Evolutionary conservation across 1,140 invertebrate species (phyloP).

Genomic region (Apis dorsata): DNA sequence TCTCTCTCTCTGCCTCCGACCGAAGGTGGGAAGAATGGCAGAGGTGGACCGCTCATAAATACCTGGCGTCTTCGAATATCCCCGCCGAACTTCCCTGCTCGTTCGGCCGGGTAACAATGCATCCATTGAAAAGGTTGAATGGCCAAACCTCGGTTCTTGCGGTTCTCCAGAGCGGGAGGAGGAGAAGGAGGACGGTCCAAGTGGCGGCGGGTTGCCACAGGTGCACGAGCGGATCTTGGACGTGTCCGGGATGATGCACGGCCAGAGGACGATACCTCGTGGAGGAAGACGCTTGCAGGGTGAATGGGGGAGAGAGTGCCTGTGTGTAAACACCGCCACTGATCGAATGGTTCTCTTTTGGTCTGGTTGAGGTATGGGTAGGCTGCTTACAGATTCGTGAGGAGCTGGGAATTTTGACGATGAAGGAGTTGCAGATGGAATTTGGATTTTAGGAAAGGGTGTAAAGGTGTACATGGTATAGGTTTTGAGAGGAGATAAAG

Average conservation of each 20-base stretch:
- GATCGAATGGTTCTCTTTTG: neutral
- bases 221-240: constrained; percentile 19
- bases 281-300: neutral
- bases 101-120: constrained; percentile 61
- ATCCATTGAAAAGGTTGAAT: constrained; percentile 60
- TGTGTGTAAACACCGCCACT: constrained; percentile 8
- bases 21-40: constrained; percentile 12
- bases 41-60: constrained; percentile 33
- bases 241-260: constrained; percentile 36
- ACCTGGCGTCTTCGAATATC: constrained; percentile 49
- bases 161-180: neutral
- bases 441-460: neutral
- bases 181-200: neutral
- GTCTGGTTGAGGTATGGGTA: neutral
- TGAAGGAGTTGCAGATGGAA: neutral
- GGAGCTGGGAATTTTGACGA: neutral
- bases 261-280: constrained; percentile 1
- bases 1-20: neutral
- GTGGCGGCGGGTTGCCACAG: constrained; percentile 30
- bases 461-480: too few relatives aligned
- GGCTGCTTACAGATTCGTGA: neutral
- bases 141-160: neutral
- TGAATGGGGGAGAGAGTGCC: neutral
- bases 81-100: constrained; percentile 45
- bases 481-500: too few relatives aligned